These are phyloP conservation scores for Pelosia muscerda DNA, from an alignment of 2,888 invertebrate species.

Conservation along the genomic window DNA sequence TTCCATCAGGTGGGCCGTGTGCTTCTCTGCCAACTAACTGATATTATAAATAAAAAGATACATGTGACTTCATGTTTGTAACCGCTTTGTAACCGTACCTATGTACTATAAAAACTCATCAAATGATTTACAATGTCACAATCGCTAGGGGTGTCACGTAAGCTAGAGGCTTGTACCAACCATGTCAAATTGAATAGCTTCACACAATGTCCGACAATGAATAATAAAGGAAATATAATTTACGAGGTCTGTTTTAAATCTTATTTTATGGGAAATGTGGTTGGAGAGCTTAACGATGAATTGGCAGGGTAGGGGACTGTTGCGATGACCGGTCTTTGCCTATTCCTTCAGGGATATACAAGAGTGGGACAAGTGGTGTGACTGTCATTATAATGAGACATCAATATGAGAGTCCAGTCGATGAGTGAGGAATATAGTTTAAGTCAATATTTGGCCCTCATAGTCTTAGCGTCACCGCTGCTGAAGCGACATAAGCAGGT, in stretches of 20 bases:
- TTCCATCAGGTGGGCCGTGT: too few species aligned
- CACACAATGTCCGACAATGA: slow-evolving; percentile 66
- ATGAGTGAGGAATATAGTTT: background rate
- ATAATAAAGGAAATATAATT: slow-evolving; percentile 69
- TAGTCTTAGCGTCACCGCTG: background rate
- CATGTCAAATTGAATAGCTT: slow-evolving; percentile 73
- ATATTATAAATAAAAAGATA: too few species aligned
- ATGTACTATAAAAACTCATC: background rate
- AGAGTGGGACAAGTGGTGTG: too few species aligned
- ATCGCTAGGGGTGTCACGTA: slow-evolving; percentile 38
- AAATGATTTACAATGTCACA: slow-evolving; percentile 47
- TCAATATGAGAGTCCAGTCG: too few species aligned
- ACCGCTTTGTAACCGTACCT: too few species aligned
- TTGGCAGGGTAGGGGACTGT: slow-evolving; percentile 67
- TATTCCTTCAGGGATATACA: slow-evolving; percentile 29
- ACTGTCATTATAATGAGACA: too few species aligned
- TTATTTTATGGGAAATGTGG: slow-evolving; percentile 86
- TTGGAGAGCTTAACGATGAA: slow-evolving; percentile 73
- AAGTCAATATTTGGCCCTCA: slow-evolving; percentile 21
- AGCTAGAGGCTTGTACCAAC: slow-evolving; percentile 64
- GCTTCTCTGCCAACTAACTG: too few species aligned
- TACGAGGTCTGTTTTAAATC: slow-evolving; percentile 76
- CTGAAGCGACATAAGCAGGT: too few species aligned
- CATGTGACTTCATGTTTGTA: too few species aligned
- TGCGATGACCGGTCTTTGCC: slow-evolving; percentile 56